phyloP scores from a whole-genome alignment of 2,888 invertebrate genomes.

The Augiades crinisus region DNA sequence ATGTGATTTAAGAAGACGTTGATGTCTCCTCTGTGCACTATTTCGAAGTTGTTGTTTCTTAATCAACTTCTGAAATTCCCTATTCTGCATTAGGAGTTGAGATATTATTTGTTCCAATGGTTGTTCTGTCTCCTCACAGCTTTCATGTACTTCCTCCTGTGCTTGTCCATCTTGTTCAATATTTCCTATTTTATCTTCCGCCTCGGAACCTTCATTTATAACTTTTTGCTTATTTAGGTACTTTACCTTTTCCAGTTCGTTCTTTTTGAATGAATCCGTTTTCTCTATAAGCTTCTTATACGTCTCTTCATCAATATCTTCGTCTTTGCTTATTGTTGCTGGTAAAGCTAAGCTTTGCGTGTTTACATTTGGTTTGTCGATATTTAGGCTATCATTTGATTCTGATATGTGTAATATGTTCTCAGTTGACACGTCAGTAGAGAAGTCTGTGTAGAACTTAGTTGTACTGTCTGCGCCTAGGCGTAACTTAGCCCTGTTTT shows the following conservation, averaged over 20 bases:
- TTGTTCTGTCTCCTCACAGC: slow-evolving; percentile 70
- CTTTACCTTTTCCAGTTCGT: slow-evolving; percentile 74
- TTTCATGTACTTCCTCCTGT: slow-evolving; percentile 47
- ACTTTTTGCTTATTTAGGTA: slow-evolving; percentile 74
- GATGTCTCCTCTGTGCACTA: slow-evolving; percentile 77
- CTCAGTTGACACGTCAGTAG: slow-evolving; percentile 83
- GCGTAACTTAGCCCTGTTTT: slow-evolving; percentile 82
- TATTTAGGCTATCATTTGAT: slow-evolving; percentile 83
- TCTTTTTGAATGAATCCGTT: slow-evolving; percentile 79
- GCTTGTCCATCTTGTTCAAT: slow-evolving; percentile 39
- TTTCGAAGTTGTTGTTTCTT: slow-evolving; percentile 86
- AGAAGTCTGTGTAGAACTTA: slow-evolving; percentile 85
- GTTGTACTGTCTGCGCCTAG: slow-evolving; percentile 77
- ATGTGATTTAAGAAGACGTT: slow-evolving; percentile 78
- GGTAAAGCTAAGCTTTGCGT: slow-evolving; percentile 42
- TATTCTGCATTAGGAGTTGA: slow-evolving; percentile 90
- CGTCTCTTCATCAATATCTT: slow-evolving; percentile 72
- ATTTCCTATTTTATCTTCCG: slow-evolving; percentile 56
- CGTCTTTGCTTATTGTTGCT: slow-evolving; percentile 63
- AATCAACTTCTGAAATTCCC: slow-evolving; percentile 89
- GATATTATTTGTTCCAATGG: slow-evolving; percentile 90
- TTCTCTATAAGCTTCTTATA: slow-evolving; percentile 75
- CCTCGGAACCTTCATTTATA: slow-evolving; percentile 67
- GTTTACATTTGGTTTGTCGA: slow-evolving; percentile 55
- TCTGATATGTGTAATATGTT: slow-evolving; percentile 83